A percentile compares a stretch with the other conserved stretches of the same genome.
Evolutionary conservation across 2,888 invertebrate species (phyloP).

Genomic region (Abrostola tripartita): DNA sequence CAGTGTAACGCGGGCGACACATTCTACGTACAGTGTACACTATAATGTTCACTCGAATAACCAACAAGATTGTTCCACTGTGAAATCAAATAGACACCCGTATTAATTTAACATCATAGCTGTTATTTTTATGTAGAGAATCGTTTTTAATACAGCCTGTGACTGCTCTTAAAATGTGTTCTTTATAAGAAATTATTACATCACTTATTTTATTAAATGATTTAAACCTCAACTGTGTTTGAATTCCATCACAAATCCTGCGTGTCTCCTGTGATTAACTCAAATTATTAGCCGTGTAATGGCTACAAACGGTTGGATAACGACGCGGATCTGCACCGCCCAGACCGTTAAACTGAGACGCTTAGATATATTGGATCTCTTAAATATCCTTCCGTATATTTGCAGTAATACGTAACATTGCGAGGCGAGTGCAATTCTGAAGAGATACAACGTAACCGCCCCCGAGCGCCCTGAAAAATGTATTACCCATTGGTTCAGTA

Average conservation of each 20-base stretch:
- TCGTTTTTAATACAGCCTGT: constrained; percentile 72
- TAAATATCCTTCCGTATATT: constrained; percentile 53
- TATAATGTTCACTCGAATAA: constrained; percentile 64
- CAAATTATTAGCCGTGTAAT: constrained; percentile 44
- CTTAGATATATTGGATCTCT: constrained; percentile 55
- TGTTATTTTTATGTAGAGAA: constrained; percentile 56
- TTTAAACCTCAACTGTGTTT: constrained; percentile 71
- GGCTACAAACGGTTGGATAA: constrained; percentile 36
- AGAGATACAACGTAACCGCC: constrained; percentile 64
- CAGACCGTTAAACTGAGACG: constrained; percentile 42
- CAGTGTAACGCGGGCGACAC: constrained; percentile 22
- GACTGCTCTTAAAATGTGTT: constrained; percentile 86
- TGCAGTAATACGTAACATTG: constrained; percentile 57
- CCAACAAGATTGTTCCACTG: constrained; percentile 37
- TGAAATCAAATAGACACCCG: constrained; percentile 33
- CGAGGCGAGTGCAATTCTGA: constrained; percentile 64
- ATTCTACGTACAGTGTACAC: constrained; percentile 55
- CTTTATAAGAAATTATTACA: constrained; percentile 84
- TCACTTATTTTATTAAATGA: constrained; percentile 88
- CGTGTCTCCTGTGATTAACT: constrained; percentile 30
- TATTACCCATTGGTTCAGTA: constrained; percentile 59
- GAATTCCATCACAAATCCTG: constrained; percentile 15
- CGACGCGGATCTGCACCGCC: constrained; percentile 14
- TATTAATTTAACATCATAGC: constrained; percentile 39
- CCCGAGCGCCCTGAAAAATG: constrained; percentile 72